Base-by-base conservation (phyloP, 2,113 vertebrate genomes). In the Podarcis cretensis region DNA sequence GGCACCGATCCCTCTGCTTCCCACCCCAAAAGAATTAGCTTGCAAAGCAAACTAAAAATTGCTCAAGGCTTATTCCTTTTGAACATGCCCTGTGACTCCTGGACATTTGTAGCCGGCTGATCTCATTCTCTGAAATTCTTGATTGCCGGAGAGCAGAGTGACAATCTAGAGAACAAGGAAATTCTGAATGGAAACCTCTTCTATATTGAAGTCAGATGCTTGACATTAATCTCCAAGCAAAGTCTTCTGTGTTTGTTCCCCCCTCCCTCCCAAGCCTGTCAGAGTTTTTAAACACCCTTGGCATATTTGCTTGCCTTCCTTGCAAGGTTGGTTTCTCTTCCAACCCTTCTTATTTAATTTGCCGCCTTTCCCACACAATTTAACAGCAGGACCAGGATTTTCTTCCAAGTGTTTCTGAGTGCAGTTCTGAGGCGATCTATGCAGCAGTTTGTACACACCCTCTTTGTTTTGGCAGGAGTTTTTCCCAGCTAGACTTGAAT, bases 21-120 rank as follows among this genome's bases (percentile, higher is more conserved):
- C 74, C 3, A 13, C 1, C 40, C 20, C 7, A 25, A 54, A 71
- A 21, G 12, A 21, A 35, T 73, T 25, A 83, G 27, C 30, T n/a
- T 8, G 66, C 14, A 30, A 66, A 65, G 71, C 25, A 69, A 68
- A 69, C 16, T 35, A 32, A n/a, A 16, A 79, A 54, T 32, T 84
- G 63, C 78, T 68, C 30, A 81, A 16, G 83, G 21, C 27, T 35
- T 43, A 16, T 63, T 40, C 74, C 68, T 74, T 81, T 48, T 6
- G 79, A 86, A 57, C 71, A 5, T 25, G 27, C 25, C 59, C 71
- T 0, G 0, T 13, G 59, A 48, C 69, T 85, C 83, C 89, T 80
- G 13, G 12, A 74, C 3, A 0, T 25, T 85, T 81, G 1, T 0
- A 0, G 54, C 0, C 0, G 20, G 30, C 84, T 69, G 78, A 54